phyloP scores from a whole-genome alignment of 1,140 invertebrate species.

The Drosophila sproati region DNA sequence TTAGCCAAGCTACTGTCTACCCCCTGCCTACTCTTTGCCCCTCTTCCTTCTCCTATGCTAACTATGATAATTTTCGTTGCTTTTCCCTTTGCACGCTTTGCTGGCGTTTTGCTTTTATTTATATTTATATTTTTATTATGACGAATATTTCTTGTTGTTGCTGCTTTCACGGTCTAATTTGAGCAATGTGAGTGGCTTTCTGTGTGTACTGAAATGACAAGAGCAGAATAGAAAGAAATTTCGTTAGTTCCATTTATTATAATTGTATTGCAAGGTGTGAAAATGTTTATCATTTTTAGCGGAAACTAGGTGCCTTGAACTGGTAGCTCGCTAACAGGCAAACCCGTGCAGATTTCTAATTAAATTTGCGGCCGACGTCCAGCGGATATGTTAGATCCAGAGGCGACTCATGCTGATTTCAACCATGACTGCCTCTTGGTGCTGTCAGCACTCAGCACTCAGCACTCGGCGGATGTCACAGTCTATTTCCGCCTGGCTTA shows the following conservation, averaged over 20 bases:
- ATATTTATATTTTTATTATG: slow-evolving; percentile 25
- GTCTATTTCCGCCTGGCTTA: slow-evolving; percentile 68
- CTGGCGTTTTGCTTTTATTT: slow-evolving; percentile 54
- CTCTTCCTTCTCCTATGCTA: slow-evolving; percentile 10
- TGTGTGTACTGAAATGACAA: slow-evolving; percentile 71
- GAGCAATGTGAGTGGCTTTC: slow-evolving; percentile 37
- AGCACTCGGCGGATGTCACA: slow-evolving; percentile 74
- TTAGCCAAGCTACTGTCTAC: slow-evolving; percentile 60
- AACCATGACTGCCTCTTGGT: slow-evolving; percentile 16
- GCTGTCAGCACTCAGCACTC: slow-evolving; percentile 58
- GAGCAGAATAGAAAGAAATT: slow-evolving; percentile 73
- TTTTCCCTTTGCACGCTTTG: slow-evolving; percentile 74
- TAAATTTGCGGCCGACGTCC: slow-evolving; percentile 73
- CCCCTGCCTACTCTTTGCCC: background rate
- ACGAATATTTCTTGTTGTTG: slow-evolving; percentile 34
- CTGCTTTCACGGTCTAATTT: slow-evolving; percentile 75
- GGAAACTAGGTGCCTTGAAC: slow-evolving; percentile 77
- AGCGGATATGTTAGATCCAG: slow-evolving; percentile 63
- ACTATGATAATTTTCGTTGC: slow-evolving; percentile 65
- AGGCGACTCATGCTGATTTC: slow-evolving; percentile 28
- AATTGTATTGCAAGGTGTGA: slow-evolving; percentile 75
- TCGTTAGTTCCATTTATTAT: slow-evolving; percentile 52
- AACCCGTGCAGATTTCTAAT: slow-evolving; percentile 70
- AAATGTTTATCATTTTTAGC: slow-evolving; percentile 48
- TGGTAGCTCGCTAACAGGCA: slow-evolving; percentile 38